Base-by-base conservation (phyloP, 2,113 vertebrate species). In the Typhlomys cinereus region DNA sequence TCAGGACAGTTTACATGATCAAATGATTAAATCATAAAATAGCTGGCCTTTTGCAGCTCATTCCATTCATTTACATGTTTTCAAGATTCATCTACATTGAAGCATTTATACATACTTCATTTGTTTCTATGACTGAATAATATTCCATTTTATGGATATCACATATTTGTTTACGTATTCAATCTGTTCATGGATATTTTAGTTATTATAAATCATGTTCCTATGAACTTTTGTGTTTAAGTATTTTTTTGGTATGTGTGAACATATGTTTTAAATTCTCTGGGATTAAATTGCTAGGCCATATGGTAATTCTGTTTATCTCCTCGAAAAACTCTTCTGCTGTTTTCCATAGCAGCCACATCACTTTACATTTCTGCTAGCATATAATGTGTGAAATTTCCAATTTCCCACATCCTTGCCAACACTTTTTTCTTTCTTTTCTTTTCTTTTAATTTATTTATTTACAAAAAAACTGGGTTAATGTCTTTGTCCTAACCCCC, bases 181-280 rank as follows among this genome's bases (percentile, higher is more conserved):
- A 64, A 29, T 66, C 18, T 73, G 27, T 83, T 93, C 52, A 87
- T 86, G 36, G 27, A 39, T 5, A 39, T 82, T 89, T 86, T 52
- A 31, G 7, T 29, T 66, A 31, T 59, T 84, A 54, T n/a, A 15
- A 78, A 48, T 89, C n/a, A 83, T 52, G 31, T 21, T 90, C 59
- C 34, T 46, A 4, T 59, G 41, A 92, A 76, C 36, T 46, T 85
- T 85, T 18, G 20, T 41, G 4, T 71, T 64, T 5, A 85, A 31
- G 23, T 73, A n/a, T 79, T 70, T 87, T 21, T 84, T n/a, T n/a
- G n/a, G n/a, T n/a, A n/a, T 89, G 34, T 93, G 29, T 85, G 31
- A 69, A 69, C 3, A n/a, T 69, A 9, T 29, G 21, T 75, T 90
- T 94, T 61, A 86, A 50, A 66, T 92, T 64, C 10, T 84, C 41